phyloP scores from a whole-genome alignment of 2,888 invertebrate species.

The Gandaritis pyraliata region DNA sequence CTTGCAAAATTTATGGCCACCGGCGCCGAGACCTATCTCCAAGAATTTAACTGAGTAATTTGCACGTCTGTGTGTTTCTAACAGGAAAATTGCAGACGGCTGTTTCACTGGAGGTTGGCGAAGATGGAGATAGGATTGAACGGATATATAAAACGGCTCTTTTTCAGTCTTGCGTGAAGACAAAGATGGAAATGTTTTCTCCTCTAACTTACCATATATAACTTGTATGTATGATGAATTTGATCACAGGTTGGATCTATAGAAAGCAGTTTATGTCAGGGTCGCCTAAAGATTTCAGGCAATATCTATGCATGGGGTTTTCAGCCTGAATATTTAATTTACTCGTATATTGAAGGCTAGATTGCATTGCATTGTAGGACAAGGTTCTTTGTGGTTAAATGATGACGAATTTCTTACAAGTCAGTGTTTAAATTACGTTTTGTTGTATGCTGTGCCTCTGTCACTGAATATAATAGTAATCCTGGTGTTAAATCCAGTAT shows the following conservation, averaged over 20 bases:
- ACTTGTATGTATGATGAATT: no score
- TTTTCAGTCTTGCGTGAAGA: not conserved
- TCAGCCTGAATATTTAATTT: no score
- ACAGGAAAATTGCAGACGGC: slow-evolving; percentile 21
- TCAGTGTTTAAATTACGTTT: no score
- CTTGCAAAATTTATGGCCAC: slow-evolving; percentile 67
- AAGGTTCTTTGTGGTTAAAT: no score
- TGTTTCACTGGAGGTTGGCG: not conserved
- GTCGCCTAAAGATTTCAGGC: no score
- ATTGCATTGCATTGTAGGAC: no score
- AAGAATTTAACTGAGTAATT: slow-evolving; percentile 60
- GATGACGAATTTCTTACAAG: no score
- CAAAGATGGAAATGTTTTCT: not conserved
- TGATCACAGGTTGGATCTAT: no score
- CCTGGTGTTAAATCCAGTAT: not conserved
- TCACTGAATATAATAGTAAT: not conserved
- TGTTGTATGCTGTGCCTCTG: not conserved
- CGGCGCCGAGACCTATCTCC: slow-evolving; percentile 64
- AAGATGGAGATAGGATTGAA: not conserved
- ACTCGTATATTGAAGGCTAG: not conserved
- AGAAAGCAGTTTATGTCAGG: no score
- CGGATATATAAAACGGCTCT: not conserved
- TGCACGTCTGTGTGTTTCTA: slow-evolving; percentile 43
- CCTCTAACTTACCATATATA: not conserved
- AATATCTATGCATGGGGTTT: no score